Base-by-base conservation (phyloP, 1,140 invertebrate genomes). In the Watersipora subatra region DNA sequence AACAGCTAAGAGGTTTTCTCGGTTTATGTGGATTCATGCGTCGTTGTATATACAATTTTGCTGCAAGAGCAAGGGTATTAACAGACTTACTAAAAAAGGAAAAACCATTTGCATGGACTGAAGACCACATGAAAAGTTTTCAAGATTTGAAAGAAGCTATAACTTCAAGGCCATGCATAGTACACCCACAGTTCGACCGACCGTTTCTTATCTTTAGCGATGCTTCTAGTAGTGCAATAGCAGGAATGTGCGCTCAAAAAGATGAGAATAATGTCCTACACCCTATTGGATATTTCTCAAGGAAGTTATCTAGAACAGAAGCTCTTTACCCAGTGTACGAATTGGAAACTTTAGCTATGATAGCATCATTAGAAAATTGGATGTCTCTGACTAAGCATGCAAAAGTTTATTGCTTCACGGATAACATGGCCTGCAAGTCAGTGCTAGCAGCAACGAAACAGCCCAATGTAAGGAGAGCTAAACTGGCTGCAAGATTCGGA, bases 1-100 rank as follows among this genome's bases (percentile, higher is more conserved):
- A 67, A 20, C 70, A 81, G 62, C 28, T 82, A 17, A 69, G 69
- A 68, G 63, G 68, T 57, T 71, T 80, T 72, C 46, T 79, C 56
- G 78, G 78, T 1, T 65, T 79, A 46, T 46, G 34, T n/a, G 34
- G 34, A 46, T 46, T 46, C 34, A 7, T 46, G 7, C 28, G 67
- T n/a, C 64, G 76, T n/a, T 83, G 81, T 66, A 46, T 46, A 12
- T n/a, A 46, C 34, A 7, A 46, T n/a, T 46, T 46, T 46, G 34
- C 34, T 12, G 34, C 7, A 46, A 46, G 19, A 46, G n/a, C n/a
- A n/a, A n/a, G n/a, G n/a, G n/a, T n/a, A 46, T n/a, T 46, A n/a
- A 46, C 34, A 46, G 34, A 46, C 7, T 46, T 46, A 46, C 34
- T 46, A 46, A 46, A 46, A 46, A n/a, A 46, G n/a, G n/a, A 46